These are phyloP conservation scores for Heliconius himera DNA, from an alignment of 1,140 invertebrate species.

Conservation along the genomic window DNA sequence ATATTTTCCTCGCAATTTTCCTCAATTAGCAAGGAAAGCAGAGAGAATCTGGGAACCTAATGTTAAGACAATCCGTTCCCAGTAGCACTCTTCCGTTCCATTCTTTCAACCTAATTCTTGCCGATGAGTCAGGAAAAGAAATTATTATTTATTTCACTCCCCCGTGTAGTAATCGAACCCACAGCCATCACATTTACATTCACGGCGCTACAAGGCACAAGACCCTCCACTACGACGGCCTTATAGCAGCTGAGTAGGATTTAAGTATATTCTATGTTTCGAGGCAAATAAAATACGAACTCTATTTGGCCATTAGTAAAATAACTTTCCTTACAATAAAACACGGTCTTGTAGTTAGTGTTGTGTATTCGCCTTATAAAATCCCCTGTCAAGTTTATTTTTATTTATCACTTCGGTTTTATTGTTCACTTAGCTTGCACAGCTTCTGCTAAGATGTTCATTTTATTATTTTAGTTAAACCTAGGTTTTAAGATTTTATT, in stretches of 20 bases:
- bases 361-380: background rate
- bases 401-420: conserved; percentile 6
- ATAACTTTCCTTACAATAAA: conserved; percentile 21
- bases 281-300: background rate
- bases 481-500: too few species aligned
- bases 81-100: too few species aligned
- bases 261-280: background rate
- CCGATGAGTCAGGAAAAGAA: too few species aligned
- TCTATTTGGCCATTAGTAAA: conserved; percentile 10
- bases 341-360: background rate
- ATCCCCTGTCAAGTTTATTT: background rate
- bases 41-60: too few species aligned
- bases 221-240: too few species aligned
- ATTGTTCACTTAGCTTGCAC: background rate
- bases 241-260: background rate
- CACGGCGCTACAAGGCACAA: background rate
- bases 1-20: too few species aligned
- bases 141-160: too few species aligned
- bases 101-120: too few species aligned
- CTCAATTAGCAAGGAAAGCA: too few species aligned
- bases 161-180: too few species aligned
- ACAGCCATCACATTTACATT: too few species aligned
- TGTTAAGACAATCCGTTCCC: too few species aligned
- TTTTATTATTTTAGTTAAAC: background rate
- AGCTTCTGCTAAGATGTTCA: background rate